Conservation (phyloP, 2,113 vertebrate species). For the Setophaga kirtlandii region DNA sequence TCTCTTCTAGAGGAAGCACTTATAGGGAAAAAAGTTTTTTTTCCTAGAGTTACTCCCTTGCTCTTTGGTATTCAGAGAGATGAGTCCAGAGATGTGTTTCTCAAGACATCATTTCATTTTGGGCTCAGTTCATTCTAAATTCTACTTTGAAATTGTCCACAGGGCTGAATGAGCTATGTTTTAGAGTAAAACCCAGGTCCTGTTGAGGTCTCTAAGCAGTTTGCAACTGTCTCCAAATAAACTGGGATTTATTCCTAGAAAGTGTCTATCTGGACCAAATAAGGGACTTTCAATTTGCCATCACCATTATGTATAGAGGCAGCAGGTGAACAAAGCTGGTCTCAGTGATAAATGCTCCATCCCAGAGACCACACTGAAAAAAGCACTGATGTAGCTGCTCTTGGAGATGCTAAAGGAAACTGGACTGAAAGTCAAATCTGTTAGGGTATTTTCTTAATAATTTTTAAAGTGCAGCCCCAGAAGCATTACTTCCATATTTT, state of each 20-base stretch:
- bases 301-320: neutral
- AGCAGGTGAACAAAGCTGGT: neutral
- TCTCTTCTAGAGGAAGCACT: neutral
- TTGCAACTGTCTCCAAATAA: neutral
- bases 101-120: neutral
- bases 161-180: neutral
- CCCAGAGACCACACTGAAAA: neutral
- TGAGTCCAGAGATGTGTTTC: neutral
- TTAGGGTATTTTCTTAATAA: neutral
- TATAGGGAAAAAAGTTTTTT: neutral
- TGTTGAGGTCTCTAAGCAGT: neutral
- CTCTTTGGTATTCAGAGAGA: neutral
- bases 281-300: neutral
- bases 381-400: neutral
- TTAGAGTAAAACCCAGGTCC: neutral
- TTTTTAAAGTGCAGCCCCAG: constrained; percentile 31
- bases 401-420: neutral
- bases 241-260: neutral
- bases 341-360: neutral
- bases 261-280: neutral
- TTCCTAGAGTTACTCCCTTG: neutral
- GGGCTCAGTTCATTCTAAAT: neutral
- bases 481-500: constrained; percentile 17
- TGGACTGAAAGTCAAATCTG: neutral
- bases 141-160: neutral